A percentile compares a stretch with the other conserved stretches of the same genome.
Conservation (phyloP, 2,888 invertebrate species). For the Euzophera pinguis region DNA sequence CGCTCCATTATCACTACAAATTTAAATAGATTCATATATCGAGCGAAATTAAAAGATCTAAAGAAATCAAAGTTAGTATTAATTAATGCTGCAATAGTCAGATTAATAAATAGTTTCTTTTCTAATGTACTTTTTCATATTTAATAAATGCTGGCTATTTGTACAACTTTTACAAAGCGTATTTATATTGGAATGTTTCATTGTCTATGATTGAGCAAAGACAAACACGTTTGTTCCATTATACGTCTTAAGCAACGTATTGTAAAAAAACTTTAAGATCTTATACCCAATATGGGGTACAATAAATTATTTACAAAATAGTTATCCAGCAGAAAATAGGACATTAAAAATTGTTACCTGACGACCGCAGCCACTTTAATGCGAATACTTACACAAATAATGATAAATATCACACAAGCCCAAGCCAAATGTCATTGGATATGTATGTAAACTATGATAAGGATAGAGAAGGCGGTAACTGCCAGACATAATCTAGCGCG, state of each 20-base stretch:
- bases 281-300: background rate
- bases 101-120: slow-evolving; percentile 33
- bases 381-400: slow-evolving; percentile 64
- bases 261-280: background rate
- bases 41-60: slow-evolving; percentile 27
- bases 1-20: slow-evolving; percentile 2
- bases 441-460: slow-evolving; percentile 74
- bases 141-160: slow-evolving; percentile 52
- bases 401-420: slow-evolving; percentile 68
- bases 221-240: background rate
- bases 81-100: slow-evolving; percentile 54
- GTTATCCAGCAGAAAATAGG: background rate
- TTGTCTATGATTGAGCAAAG: slow-evolving; percentile 3
- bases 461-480: slow-evolving; percentile 69
- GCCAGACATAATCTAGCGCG: slow-evolving; percentile 68
- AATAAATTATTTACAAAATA: background rate
- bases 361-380: slow-evolving; percentile 62
- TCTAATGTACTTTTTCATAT: slow-evolving; percentile 18
- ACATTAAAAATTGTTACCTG: slow-evolving; percentile 32
- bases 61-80: slow-evolving; percentile 39
- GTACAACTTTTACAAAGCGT: slow-evolving; percentile 39
- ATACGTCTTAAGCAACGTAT: background rate
- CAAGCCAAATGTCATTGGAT: slow-evolving; percentile 70
- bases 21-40: slow-evolving; percentile 15
- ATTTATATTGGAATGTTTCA: background rate